phyloP scores from a whole-genome alignment of 92 coral and sea anemone genomes.

The Plumapathes pennacea region DNA sequence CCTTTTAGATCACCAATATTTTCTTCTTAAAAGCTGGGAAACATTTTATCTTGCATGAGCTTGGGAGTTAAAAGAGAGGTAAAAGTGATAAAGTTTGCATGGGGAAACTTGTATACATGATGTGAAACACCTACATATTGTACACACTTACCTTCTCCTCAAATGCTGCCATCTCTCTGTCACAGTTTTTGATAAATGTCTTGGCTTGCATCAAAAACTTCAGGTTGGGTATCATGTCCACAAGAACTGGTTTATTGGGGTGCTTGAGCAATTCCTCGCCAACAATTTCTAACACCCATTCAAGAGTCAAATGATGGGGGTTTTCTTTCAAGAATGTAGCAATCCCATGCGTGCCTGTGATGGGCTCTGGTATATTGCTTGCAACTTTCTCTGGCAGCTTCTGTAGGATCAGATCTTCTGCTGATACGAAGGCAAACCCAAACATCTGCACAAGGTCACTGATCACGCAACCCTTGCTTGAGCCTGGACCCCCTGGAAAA shows the following conservation, averaged over 20 bases:
- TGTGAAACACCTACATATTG: no score
- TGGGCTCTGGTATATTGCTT: constrained; percentile 40
- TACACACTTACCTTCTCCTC: constrained; percentile 57
- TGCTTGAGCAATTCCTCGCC: constrained; percentile 56
- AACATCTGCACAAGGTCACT: constrained; percentile 78
- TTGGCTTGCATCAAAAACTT: constrained; percentile 73
- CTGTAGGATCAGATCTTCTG: constrained; percentile 71
- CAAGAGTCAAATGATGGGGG: constrained; percentile 57
- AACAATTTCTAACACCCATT: constrained; percentile 68
- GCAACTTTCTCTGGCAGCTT: constrained; percentile 52
- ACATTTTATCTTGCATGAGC: no score
- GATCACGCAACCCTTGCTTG: constrained; percentile 74
- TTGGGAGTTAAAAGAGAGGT: no score
- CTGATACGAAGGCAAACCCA: constrained; percentile 79
- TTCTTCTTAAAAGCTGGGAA: no score
- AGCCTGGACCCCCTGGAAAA: constrained; percentile 80
- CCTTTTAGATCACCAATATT: no score
- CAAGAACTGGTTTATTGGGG: constrained; percentile 63
- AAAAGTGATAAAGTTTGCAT: not conserved
- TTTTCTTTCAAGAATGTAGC: constrained; percentile 47
- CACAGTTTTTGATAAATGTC: constrained; percentile 72
- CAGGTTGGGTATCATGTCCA: constrained; percentile 81
- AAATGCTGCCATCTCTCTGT: constrained; percentile 75
- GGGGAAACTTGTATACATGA: no score
- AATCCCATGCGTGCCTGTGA: constrained; percentile 60